Percentiles rank a stretch among this genome's conserved stretches.
Conservation (phyloP, 2,888 invertebrate species). For the Nymphalis c-album region DNA sequence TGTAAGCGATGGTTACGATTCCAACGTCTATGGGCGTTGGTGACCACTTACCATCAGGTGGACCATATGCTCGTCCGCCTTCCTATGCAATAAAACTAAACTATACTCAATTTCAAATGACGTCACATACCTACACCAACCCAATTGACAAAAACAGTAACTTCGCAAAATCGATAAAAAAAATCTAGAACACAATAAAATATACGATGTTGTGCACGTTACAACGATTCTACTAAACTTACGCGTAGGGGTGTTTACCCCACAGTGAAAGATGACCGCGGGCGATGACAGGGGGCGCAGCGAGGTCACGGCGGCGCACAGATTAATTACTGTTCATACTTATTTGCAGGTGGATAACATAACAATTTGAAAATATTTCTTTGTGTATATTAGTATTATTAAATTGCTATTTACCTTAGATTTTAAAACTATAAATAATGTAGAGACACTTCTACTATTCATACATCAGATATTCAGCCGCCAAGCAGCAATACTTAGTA, state of each 20-base stretch:
- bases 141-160: not conserved
- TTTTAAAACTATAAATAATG: too few relatives aligned
- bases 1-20: too few relatives aligned
- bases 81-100: too few relatives aligned
- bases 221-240: slow-evolving; percentile 19
- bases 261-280: slow-evolving; percentile 60
- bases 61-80: too few relatives aligned
- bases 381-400: too few relatives aligned
- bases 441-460: too few relatives aligned
- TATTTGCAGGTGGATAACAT: not conserved
- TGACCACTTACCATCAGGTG: too few relatives aligned
- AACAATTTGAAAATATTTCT: not conserved
- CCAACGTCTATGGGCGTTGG: too few relatives aligned
- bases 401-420: too few relatives aligned
- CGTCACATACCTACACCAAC: not conserved
- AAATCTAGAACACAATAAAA: not conserved
- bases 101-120: too few relatives aligned
- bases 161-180: not conserved
- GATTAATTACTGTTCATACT: slow-evolving; percentile 8
- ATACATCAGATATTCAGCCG: too few relatives aligned
- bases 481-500: too few relatives aligned
- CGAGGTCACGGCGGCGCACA: slow-evolving; percentile 23
- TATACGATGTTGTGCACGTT: slow-evolving; percentile 6
- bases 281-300: slow-evolving; percentile 33
- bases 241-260: slow-evolving; percentile 19